Evolutionary conservation across 2,113 vertebrate genomes (phyloP).

Genomic region (Chaenogobius annularis): DNA sequence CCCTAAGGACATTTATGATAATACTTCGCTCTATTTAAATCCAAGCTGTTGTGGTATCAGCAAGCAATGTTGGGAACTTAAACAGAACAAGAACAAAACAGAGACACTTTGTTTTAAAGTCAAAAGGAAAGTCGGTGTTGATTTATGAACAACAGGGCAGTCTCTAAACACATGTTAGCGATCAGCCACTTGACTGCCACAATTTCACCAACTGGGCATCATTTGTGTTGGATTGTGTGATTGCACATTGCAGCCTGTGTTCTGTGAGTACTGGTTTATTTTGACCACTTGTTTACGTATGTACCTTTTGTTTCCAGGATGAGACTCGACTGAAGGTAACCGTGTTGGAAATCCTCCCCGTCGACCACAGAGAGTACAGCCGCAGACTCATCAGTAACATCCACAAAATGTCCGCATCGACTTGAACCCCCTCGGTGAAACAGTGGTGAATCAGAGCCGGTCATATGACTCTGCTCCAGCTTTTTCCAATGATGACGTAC

Average conservation of each 20-base stretch:
- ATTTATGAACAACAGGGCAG: no score
- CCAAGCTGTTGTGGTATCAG: no score
- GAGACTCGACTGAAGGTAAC: slow-evolving; percentile 89
- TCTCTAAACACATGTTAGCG: no score
- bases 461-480: slow-evolving; percentile 17
- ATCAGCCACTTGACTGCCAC: no score
- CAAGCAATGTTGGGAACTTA: no score
- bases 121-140: no score
- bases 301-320: slow-evolving; percentile 76
- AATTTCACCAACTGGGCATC: not conserved
- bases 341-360: slow-evolving; percentile 82
- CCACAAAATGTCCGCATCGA: slow-evolving; percentile 71
- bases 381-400: slow-evolving; percentile 84
- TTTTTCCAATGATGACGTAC: slow-evolving; percentile 32
- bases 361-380: slow-evolving; percentile 87
- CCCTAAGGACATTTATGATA: no score
- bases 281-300: not conserved
- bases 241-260: not conserved
- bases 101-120: no score
- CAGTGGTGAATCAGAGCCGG: slow-evolving; percentile 13
- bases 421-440: slow-evolving; percentile 10
- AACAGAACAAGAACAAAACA: no score
- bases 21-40: no score
- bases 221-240: not conserved
- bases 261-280: not conserved